These are phyloP conservation scores for Brachionus asplanchnoidis DNA, from an alignment of 1,140 invertebrate species.

Conservation along the genomic window DNA sequence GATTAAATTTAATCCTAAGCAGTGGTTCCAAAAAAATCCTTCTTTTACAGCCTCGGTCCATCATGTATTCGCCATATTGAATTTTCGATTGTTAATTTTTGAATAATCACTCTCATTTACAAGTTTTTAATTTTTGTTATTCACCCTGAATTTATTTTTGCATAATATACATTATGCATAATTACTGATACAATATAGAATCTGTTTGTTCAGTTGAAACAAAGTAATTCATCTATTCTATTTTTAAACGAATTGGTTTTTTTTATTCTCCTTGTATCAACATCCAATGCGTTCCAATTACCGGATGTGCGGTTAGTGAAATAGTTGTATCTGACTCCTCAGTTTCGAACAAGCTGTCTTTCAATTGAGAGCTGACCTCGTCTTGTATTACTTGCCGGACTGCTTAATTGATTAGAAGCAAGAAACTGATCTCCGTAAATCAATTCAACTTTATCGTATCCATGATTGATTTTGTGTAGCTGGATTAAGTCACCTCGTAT, in stretches of 20 bases:
- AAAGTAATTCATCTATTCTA: not conserved
- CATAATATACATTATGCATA: not conserved
- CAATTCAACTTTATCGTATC: not conserved
- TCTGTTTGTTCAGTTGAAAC: not conserved
- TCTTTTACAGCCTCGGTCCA: not conserved
- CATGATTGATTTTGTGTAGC: no score
- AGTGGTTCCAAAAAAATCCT: not conserved
- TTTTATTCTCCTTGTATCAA: not conserved
- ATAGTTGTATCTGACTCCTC: no score
- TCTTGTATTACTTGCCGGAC: no score
- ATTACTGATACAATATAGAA: no score
- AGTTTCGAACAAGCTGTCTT: no score
- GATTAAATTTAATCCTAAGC: not conserved
- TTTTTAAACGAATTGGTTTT: not conserved
- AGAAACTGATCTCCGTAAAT: no score
- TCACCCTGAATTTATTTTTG: not conserved
- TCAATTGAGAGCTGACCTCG: no score
- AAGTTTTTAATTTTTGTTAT: no score
- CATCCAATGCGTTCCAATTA: no score
- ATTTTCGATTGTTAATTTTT: not conserved
- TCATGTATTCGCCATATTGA: no score
- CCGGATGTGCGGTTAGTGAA: not conserved
- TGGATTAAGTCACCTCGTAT: not conserved
- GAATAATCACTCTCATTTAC: not conserved
- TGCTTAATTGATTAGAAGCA: not conserved